Evolutionary conservation across 1,140 invertebrate species (phyloP).

Genomic region (Argopecten irradians): DNA sequence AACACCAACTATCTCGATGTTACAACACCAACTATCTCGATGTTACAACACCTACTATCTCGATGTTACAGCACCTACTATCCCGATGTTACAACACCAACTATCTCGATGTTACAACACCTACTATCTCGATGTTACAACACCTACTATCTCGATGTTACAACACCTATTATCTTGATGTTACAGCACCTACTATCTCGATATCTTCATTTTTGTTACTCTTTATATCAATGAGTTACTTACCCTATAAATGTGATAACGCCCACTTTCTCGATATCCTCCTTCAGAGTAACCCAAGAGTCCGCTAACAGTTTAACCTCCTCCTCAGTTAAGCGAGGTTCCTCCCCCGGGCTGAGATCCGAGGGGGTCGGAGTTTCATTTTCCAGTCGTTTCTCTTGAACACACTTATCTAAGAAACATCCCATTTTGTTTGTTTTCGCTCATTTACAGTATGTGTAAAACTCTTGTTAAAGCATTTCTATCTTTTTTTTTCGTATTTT

Average conservation of each 20-base stretch:
- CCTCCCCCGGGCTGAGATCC: constrained; percentile 23
- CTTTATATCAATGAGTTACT: constrained; percentile 22
- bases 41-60: no score
- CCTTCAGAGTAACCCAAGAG: constrained; percentile 49
- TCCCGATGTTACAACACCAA: no score
- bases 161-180: no score
- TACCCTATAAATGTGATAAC: constrained; percentile 56
- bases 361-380: neutral
- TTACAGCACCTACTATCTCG: no score
- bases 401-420: constrained; percentile 3
- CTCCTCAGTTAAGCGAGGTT: constrained; percentile 28
- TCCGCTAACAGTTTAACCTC: constrained; percentile 40
- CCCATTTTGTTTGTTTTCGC: neutral
- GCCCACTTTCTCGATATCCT: constrained; percentile 52
- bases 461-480: neutral
- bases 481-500: neutral
- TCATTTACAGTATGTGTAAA: neutral
- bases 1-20: no score
- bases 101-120: no score
- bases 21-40: no score
- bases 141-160: no score
- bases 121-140: no score
- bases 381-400: neutral
- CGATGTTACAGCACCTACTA: no score
- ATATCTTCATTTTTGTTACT: no score